These are phyloP conservation scores for Choloepus hoffmanni DNA, from an alignment of 2,113 vertebrate species.

Conservation along the genomic window DNA sequence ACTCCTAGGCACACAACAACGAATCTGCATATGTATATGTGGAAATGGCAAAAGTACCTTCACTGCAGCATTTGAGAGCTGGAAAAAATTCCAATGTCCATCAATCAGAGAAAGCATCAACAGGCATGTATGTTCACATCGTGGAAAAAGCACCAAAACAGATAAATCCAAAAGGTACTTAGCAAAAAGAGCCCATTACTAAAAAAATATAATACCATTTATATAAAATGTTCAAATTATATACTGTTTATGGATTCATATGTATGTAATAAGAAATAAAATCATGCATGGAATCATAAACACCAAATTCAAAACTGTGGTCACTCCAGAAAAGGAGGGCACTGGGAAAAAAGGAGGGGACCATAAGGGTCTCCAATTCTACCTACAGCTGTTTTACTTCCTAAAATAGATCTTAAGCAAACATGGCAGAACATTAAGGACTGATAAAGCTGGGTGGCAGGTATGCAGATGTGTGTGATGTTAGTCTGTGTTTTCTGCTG, in stretches of 20 bases:
- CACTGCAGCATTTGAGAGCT: background rate
- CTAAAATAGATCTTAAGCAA: constrained; percentile 21
- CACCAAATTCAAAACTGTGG: background rate
- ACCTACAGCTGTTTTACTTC: background rate
- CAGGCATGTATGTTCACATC: background rate
- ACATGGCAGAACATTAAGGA: background rate
- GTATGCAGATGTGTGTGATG: background rate
- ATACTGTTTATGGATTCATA: background rate
- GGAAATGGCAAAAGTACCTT: background rate
- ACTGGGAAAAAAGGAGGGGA: background rate
- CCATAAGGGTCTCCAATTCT: background rate
- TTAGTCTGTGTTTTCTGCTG: background rate
- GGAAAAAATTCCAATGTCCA: background rate
- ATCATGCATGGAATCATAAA: background rate
- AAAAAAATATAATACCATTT: background rate
- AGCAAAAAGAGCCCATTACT: background rate
- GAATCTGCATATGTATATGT: background rate
- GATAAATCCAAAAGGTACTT: background rate
- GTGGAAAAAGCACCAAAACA: background rate
- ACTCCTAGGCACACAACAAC: background rate
- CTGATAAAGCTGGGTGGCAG: background rate
- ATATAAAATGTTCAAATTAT: background rate
- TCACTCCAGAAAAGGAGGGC: background rate
- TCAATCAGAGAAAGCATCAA: background rate
- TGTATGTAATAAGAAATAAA: background rate